Evolutionary conservation across 2,888 invertebrate genomes (phyloP).

Genomic region (Tipula helvola): DNA sequence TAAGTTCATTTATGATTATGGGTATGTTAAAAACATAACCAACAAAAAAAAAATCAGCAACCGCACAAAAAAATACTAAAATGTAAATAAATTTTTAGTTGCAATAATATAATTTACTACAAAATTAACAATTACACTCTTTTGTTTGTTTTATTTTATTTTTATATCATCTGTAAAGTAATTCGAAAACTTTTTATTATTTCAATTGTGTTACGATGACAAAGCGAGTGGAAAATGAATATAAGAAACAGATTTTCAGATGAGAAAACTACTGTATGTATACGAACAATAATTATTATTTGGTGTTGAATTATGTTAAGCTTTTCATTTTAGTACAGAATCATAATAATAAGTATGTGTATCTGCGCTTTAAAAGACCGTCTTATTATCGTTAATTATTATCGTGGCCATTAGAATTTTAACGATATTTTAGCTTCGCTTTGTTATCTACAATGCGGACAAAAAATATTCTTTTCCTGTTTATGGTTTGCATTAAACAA

Average conservation of each 20-base stretch:
- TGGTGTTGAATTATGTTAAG: neutral
- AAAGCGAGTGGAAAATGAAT: neutral
- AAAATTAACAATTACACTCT: neutral
- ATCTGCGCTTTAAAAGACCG: neutral
- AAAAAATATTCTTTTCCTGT: neutral
- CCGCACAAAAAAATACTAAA: neutral
- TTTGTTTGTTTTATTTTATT: neutral
- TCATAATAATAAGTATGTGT: neutral
- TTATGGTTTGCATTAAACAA: neutral
- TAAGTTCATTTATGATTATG: neutral
- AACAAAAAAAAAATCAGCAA: neutral
- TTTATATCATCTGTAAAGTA: neutral
- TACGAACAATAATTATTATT: neutral
- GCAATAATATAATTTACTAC: neutral
- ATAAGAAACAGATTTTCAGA: neutral
- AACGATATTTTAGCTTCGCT: neutral
- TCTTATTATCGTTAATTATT: neutral
- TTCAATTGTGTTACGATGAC: neutral
- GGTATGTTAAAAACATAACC: neutral
- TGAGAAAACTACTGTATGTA: neutral
- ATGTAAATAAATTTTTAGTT: neutral
- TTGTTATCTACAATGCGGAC: neutral
- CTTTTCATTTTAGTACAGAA: neutral
- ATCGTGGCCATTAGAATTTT: neutral
- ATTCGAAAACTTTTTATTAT: neutral